Evolutionary conservation across 2,113 vertebrate genomes (phyloP).

Genomic region (Melanostigma gelatinosum): DNA sequence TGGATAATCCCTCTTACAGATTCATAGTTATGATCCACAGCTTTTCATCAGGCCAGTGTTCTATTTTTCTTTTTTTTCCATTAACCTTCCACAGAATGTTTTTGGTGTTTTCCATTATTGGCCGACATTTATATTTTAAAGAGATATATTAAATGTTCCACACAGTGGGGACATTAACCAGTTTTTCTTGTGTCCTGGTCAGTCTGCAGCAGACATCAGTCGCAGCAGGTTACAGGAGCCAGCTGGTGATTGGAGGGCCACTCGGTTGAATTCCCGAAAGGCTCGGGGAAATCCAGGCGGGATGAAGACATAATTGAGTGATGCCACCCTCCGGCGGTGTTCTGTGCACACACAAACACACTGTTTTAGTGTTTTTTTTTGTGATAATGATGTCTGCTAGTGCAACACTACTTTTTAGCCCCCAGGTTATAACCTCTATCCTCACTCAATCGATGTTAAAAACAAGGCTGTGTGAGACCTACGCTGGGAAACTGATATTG

Average conservation of each 20-base stretch:
- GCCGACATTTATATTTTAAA: not conserved
- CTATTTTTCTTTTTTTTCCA: not conserved
- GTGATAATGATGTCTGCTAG: slow-evolving; percentile 30
- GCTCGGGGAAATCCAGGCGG: not conserved
- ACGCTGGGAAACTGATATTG: not conserved
- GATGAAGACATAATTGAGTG: slow-evolving; percentile 43
- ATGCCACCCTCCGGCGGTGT: slow-evolving; percentile 29
- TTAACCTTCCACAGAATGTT: not conserved
- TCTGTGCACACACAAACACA: slow-evolving; percentile 26
- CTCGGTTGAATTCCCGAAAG: slow-evolving; percentile 44
- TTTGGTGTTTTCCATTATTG: not conserved
- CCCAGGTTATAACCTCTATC: not conserved
- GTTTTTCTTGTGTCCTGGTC: slow-evolving; percentile 27
- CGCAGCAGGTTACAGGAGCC: slow-evolving; percentile 48
- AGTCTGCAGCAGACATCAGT: slow-evolving; percentile 32
- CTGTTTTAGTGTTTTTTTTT: not conserved
- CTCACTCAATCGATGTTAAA: slow-evolving; percentile 3
- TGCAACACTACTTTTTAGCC: slow-evolving; percentile 24
- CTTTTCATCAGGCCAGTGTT: not conserved
- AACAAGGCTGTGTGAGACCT: slow-evolving; percentile 4
- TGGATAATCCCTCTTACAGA: not conserved
- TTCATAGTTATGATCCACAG: not conserved
- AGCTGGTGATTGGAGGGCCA: slow-evolving; percentile 23
- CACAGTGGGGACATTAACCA: slow-evolving; percentile 11
- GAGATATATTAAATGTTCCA: slow-evolving; percentile 33